Evolutionary conservation across 92 coral and sea anemone genomes (phyloP).

Genomic region (Virgularia gustaviana): DNA sequence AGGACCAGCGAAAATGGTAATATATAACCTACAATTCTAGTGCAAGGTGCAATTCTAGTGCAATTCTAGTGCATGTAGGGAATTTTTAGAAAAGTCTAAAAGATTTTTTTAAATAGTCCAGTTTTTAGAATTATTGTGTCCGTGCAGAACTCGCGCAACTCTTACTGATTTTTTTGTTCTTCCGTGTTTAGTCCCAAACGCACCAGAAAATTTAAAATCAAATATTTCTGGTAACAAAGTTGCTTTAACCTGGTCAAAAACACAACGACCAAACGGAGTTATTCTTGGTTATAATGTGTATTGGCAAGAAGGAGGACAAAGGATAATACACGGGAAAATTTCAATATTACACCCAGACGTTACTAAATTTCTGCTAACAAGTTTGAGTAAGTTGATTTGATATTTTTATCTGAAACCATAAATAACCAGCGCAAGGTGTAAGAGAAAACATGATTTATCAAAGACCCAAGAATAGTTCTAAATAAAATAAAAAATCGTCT

Average conservation of each 20-base stretch:
- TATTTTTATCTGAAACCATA: too few species aligned
- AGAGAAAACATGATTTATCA: too few species aligned
- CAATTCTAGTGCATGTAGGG: too few species aligned
- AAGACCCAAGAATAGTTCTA: too few species aligned
- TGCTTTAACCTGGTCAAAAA: neutral
- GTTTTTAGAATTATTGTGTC: too few species aligned
- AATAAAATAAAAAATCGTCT: too few species aligned
- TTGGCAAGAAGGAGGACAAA: neutral
- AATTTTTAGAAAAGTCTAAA: too few species aligned
- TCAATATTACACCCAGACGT: neutral
- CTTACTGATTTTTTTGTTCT: too few species aligned
- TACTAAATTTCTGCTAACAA: neutral
- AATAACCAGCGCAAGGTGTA: too few species aligned
- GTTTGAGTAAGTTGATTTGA: neutral
- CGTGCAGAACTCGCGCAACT: too few species aligned
- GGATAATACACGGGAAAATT: neutral
- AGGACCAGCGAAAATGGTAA: neutral
- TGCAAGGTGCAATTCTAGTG: too few species aligned
- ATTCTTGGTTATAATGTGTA: neutral
- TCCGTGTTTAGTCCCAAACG: neutral
- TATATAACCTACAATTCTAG: neutral
- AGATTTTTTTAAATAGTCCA: too few species aligned
- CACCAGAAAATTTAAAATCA: neutral
- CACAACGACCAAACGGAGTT: slow-evolving; percentile 1
- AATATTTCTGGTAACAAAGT: neutral